Conservation (phyloP, 2,797 vertebrate genomes). For the Halcyon chelicuti region DNA sequence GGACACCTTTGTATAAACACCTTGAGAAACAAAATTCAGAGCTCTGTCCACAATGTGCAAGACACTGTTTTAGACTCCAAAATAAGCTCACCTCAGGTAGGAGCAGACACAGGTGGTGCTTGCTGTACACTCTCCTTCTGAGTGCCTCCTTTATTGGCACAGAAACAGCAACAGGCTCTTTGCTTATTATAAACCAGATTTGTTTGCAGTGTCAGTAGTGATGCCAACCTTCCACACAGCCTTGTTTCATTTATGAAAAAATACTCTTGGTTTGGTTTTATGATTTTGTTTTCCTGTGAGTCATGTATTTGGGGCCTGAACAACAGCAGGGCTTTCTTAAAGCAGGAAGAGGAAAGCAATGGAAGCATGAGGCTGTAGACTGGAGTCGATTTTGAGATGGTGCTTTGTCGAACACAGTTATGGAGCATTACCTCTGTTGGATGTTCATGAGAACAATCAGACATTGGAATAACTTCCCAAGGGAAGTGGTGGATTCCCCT, state of each 20-base stretch:
- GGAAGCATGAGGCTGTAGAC: not conserved
- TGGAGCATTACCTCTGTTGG: not conserved
- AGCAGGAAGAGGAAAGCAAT: not conserved
- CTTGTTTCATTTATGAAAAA: constrained; percentile 11
- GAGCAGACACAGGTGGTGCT: not conserved
- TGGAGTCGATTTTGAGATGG: not conserved
- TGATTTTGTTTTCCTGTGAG: not conserved
- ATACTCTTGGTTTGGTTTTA: not conserved
- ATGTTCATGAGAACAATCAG: no score
- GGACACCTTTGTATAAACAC: not conserved
- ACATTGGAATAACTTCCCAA: no score
- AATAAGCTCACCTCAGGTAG: not conserved
- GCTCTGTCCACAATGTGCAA: not conserved
- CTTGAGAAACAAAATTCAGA: not conserved
- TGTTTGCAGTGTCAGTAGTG: not conserved
- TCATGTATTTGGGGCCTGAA: not conserved
- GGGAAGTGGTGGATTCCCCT: no score
- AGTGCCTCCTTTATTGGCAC: not conserved
- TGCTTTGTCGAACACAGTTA: not conserved
- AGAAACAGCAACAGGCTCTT: not conserved
- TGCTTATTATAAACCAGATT: not conserved
- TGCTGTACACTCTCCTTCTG: not conserved
- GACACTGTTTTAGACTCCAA: not conserved
- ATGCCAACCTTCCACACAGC: not conserved
- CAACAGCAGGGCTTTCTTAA: not conserved